A percentile compares a stretch with the other conserved stretches of the same genome.
Conservation (phyloP, 2,797 vertebrate species). For the Rhinogobio ventralis region DNA sequence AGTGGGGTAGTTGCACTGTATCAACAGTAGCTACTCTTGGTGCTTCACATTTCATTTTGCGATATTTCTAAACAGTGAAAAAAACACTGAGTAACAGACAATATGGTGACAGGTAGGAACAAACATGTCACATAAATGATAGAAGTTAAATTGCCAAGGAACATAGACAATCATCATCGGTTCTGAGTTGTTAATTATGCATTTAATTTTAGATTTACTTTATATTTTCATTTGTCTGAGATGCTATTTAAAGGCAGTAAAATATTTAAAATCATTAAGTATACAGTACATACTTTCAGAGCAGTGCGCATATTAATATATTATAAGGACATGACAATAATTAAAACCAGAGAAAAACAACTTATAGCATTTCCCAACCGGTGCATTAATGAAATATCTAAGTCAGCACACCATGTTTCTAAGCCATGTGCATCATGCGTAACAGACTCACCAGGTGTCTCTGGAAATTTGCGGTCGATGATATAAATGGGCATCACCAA, state of each 20-base stretch:
- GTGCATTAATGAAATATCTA: neutral
- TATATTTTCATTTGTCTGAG: neutral
- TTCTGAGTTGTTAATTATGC: neutral
- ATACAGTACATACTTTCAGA: neutral
- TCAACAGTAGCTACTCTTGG: neutral
- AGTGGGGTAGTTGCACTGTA: neutral
- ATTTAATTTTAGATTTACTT: slow-evolving; percentile 8
- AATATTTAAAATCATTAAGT: neutral
- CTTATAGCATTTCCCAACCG: slow-evolving; percentile 3
- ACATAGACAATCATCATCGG: neutral
- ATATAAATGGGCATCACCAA: slow-evolving; percentile 86
- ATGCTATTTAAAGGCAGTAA: neutral
- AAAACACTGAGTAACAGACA: neutral
- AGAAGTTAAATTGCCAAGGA: neutral
- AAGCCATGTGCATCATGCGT: slow-evolving; percentile 32
- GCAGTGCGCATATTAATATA: neutral
- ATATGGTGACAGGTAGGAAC: neutral
- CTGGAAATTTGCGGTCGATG: slow-evolving; percentile 84
- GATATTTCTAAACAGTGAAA: neutral
- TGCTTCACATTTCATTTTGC: neutral
- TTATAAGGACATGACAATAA: neutral
- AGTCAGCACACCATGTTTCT: slow-evolving; percentile 17
- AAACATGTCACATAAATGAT: neutral
- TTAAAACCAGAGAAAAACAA: neutral
- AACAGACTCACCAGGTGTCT: slow-evolving; percentile 81